Conservation (phyloP, 2,888 invertebrate genomes). For the Trichacis sp. region DNA sequence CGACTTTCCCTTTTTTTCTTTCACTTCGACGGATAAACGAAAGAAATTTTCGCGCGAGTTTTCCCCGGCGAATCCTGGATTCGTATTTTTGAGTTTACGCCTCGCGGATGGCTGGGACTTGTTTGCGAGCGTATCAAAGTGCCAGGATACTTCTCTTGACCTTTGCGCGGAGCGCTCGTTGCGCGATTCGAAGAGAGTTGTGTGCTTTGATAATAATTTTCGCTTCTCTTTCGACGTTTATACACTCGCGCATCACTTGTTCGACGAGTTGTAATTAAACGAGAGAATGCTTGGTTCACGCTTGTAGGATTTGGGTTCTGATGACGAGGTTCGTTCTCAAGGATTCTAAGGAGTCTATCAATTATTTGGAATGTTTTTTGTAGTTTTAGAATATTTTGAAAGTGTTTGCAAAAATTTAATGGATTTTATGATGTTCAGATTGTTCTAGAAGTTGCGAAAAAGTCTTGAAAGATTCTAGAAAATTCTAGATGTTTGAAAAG, state of each 20-base stretch:
- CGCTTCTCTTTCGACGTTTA: slow-evolving; percentile 46
- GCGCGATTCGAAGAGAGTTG: slow-evolving; percentile 34
- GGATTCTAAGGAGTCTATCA: no score
- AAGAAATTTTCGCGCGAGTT: not conserved
- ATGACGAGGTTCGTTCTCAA: no score
- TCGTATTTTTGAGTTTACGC: not conserved
- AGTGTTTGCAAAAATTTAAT: no score
- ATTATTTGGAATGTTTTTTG: no score
- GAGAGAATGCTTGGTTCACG: no score
- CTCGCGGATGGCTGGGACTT: slow-evolving; percentile 1
- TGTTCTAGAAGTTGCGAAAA: no score
- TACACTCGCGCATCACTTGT: slow-evolving; percentile 47
- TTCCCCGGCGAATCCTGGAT: no score
- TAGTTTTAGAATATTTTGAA: no score
- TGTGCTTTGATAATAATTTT: slow-evolving; percentile 50
- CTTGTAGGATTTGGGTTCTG: no score
- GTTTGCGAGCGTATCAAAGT: slow-evolving; percentile 17
- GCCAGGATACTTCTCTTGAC: slow-evolving; percentile 31
- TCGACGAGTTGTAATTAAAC: slow-evolving; percentile 55
- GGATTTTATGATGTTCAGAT: no score
- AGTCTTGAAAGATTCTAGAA: no score
- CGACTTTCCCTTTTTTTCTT: not conserved
- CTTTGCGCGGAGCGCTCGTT: slow-evolving; percentile 21
- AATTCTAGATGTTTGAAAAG: no score
- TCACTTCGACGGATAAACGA: not conserved